Percentiles rank a stretch among this genome's conserved stretches.
These are phyloP conservation scores for Papilio polyxenes DNA, from an alignment of 1,140 invertebrate genomes.

Conservation along the genomic window DNA sequence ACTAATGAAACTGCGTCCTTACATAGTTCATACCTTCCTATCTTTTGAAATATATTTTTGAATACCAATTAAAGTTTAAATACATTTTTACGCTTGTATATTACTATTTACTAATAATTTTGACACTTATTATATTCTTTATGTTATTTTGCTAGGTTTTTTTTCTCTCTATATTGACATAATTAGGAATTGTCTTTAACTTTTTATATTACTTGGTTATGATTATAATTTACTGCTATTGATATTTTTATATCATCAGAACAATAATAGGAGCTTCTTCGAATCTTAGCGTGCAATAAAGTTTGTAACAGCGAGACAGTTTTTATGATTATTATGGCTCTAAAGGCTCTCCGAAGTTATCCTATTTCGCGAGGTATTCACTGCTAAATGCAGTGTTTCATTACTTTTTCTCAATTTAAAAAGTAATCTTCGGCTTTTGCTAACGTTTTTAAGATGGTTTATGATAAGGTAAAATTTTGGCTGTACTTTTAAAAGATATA, in stretches of 20 bases:
- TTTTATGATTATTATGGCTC: constrained; percentile 38
- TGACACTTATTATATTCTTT: no score
- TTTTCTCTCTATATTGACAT: no score
- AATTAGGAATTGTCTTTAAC: neutral
- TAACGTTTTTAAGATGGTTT: constrained; percentile 33
- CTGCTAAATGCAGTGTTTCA: constrained; percentile 39
- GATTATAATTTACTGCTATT: neutral
- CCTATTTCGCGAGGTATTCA: constrained; percentile 35
- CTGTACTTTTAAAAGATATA: neutral
- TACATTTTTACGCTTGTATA: no score
- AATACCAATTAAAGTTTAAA: no score
- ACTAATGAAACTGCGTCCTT: no score
- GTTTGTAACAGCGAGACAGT: constrained; percentile 32
- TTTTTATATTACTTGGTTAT: neutral
- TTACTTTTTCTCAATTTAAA: constrained; percentile 38
- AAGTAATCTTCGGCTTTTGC: constrained; percentile 22
- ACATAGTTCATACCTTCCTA: no score
- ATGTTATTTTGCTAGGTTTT: no score
- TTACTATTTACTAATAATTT: no score
- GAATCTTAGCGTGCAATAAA: constrained; percentile 36
- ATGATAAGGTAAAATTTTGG: neutral
- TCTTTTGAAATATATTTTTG: no score
- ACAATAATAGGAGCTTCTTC: constrained; percentile 34
- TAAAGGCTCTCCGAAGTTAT: constrained; percentile 36
- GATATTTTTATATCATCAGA: constrained; percentile 14